Evolutionary conservation across 2,113 vertebrate genomes (phyloP).

Genomic region (Chiloscyllium plagiosum): DNA sequence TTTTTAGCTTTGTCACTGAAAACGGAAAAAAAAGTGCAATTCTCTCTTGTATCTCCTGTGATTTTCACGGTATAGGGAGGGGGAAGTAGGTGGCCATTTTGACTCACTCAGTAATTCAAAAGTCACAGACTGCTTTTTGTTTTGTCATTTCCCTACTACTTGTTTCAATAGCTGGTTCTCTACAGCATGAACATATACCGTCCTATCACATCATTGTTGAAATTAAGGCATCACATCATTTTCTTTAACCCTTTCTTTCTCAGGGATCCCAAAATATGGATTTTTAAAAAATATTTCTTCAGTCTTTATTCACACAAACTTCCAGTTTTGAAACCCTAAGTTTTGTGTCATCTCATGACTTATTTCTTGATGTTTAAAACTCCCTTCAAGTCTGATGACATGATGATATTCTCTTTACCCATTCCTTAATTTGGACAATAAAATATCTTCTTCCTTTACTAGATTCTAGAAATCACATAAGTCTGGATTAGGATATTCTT

Average conservation of each 20-base stretch:
- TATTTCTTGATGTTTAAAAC: background rate
- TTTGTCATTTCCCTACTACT: background rate
- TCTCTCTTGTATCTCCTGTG: too few relatives aligned
- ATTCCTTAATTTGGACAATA: background rate
- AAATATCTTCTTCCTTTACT: background rate
- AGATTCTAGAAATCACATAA: background rate
- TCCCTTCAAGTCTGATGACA: background rate
- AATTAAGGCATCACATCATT: background rate
- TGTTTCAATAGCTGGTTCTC: background rate
- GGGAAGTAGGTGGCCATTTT: too few relatives aligned
- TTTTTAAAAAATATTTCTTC: background rate
- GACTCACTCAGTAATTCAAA: background rate
- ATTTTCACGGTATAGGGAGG: too few relatives aligned
- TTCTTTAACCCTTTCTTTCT: background rate
- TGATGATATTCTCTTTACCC: background rate
- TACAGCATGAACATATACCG: background rate
- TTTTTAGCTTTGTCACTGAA: too few relatives aligned
- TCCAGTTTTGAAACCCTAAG: background rate
- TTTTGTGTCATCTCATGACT: background rate
- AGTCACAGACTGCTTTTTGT: too few relatives aligned
- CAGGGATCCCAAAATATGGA: background rate
- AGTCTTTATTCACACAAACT: background rate
- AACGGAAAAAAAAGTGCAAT: too few relatives aligned
- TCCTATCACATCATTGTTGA: background rate
- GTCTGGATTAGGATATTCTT: background rate